A percentile compares a stretch with the other conserved stretches of the same genome.
Evolutionary conservation across 1,140 invertebrate species (phyloP).

Genomic region (Cryptotermes secundus): DNA sequence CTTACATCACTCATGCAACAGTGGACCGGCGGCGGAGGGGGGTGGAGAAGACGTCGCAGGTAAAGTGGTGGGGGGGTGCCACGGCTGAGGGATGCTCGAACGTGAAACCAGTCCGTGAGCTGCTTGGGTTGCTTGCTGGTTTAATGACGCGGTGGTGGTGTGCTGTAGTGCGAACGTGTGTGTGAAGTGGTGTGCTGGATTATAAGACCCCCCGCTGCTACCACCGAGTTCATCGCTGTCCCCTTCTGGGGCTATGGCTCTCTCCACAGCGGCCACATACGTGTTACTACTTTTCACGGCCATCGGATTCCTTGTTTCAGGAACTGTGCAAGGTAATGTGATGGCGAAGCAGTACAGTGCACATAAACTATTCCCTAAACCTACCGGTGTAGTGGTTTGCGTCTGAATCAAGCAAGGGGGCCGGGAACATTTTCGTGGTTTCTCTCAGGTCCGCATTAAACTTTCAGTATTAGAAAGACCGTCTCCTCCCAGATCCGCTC

Average conservation of each 20-base stretch:
- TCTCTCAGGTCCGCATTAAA: too few relatives aligned
- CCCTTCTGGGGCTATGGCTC: neutral
- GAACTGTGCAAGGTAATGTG: neutral
- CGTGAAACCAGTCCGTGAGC: neutral
- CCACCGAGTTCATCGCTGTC: neutral
- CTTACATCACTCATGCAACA: neutral
- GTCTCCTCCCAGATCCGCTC: too few relatives aligned
- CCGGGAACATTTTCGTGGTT: too few relatives aligned
- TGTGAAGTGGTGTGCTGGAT: neutral
- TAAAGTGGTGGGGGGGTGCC: neutral
- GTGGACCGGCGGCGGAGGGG: too few relatives aligned
- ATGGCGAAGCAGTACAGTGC: neutral
- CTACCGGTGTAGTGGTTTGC: too few relatives aligned
- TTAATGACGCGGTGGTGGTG: neutral
- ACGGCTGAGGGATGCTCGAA: neutral
- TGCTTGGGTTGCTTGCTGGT: constrained; percentile 9
- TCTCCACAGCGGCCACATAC: neutral
- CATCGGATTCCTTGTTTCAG: neutral
- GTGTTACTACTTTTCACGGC: neutral
- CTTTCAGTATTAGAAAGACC: too few relatives aligned
- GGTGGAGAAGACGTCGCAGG: neutral
- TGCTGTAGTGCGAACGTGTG: neutral
- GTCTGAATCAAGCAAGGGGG: too few relatives aligned
- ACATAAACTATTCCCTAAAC: too few relatives aligned
- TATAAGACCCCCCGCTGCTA: neutral